Base-by-base conservation (phyloP, 2,888 invertebrate genomes). In the Autographa gamma region DNA sequence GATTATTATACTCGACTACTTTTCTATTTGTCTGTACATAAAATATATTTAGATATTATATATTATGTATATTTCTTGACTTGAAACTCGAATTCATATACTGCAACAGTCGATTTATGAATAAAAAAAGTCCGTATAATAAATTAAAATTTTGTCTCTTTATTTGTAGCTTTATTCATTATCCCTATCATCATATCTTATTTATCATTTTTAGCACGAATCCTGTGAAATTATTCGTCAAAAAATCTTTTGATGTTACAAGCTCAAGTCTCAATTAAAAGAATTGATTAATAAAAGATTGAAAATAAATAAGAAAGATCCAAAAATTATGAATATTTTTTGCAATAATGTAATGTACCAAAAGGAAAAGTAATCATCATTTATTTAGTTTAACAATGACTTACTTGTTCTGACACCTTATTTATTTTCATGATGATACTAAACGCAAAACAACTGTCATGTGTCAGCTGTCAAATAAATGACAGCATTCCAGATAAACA, bases 11-110 rank as follows among this genome's bases (percentile, higher is more conserved):
- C 89, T 95, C 93, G 94, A 93, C 94, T 94, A 95, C 95, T 95
- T 95, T 95, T 95, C 95, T 95, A 95, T 94, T 95, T 92, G 91
- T 95, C 95, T 95, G 95, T 95, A 95, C 93, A 96, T 95, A 95
- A 95, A 94, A 93, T 95, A 95, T 95, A 95, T 95, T 95, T 95
- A 95, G 94, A 95, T 94, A 95, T 93, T 93, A 93, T 93, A 94
- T 94, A 95, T 93, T 94, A 95, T 94, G 94, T 95, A 95, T 94
- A 95, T 94, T 95, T 95, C 95, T 93, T 93, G 93, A 93, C 94
- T 94, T 94, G 91, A 92, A 95, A 93, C 92, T 95, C 91, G 93
- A 94, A 94, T 95, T 95, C 94, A 94, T 95, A 93, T 94, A 95
- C 92, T 94, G 93, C 92, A 91, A 93, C 94, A 94, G 95, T 95